Percentiles rank a stretch among this genome's conserved stretches.
phyloP scores from a whole-genome alignment of 2,888 invertebrate genomes.

The Platypus cylindrus region DNA sequence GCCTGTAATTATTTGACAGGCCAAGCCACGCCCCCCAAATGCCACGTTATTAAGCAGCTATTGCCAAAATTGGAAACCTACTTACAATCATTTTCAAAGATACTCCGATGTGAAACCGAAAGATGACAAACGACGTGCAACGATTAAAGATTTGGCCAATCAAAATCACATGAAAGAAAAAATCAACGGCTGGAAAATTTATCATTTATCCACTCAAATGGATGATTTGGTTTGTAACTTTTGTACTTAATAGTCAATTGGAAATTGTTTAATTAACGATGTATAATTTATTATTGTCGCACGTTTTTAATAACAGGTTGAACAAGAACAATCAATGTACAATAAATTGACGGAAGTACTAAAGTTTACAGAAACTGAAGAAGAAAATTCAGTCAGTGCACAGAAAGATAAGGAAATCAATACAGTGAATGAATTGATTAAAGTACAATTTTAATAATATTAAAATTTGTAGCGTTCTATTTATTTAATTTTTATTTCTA shows the following conservation, averaged over 20 bases:
- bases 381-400: slow-evolving; percentile 19
- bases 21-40: slow-evolving; percentile 24
- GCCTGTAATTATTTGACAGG: slow-evolving; percentile 8
- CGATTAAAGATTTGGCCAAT: slow-evolving; percentile 79
- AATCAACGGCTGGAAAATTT: slow-evolving; percentile 90
- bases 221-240: slow-evolving; percentile 64
- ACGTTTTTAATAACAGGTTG: slow-evolving; percentile 39
- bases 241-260: neutral
- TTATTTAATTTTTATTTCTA: slow-evolving; percentile 34
- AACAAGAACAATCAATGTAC: slow-evolving; percentile 40
- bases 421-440: slow-evolving; percentile 46
- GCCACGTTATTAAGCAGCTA: slow-evolving; percentile 49
- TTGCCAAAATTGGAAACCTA: slow-evolving; percentile 56
- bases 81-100: slow-evolving; percentile 60
- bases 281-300: neutral
- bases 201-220: slow-evolving; percentile 85
- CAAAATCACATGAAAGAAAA: slow-evolving; percentile 78
- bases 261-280: neutral
- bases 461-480: slow-evolving; percentile 3
- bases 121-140: slow-evolving; percentile 74
- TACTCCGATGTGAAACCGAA: slow-evolving; percentile 75
- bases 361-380: slow-evolving; percentile 33
- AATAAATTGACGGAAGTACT: slow-evolving; percentile 31
- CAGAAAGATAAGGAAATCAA: slow-evolving; percentile 32
- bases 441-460: slow-evolving; percentile 34